Evolutionary conservation across 2,888 invertebrate genomes (phyloP).

Genomic region (Mystacides longicornis): DNA sequence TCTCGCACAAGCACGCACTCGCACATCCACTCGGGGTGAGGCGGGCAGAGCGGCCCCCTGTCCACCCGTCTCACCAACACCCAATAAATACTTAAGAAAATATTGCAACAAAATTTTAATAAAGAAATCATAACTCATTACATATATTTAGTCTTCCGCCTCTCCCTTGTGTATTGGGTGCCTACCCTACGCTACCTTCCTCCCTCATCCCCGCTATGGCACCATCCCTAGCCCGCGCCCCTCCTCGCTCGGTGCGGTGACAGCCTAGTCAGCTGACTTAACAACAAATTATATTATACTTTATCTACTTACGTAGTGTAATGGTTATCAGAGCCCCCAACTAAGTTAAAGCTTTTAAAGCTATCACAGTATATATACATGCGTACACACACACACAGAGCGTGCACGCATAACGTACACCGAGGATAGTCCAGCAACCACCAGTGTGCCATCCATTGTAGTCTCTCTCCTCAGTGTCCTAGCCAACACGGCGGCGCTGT

Average conservation of each 20-base stretch:
- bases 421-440: neutral
- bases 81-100: conserved; percentile 27
- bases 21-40: conserved; percentile 7
- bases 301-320: conserved; percentile 24
- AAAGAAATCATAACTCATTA: conserved; percentile 25
- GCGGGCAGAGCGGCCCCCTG: no score
- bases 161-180: conserved; percentile 18
- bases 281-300: conserved; percentile 19
- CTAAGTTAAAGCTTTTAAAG: conserved; percentile 24
- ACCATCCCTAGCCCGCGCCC: neutral
- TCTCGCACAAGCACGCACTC: conserved; percentile 2
- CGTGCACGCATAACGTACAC: neutral
- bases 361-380: conserved; percentile 23
- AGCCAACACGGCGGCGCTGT: conserved; percentile 15
- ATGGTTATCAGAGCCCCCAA: conserved; percentile 24
- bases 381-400: neutral
- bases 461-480: neutral
- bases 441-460: conserved; percentile 1
- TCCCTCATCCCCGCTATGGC: neutral
- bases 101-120: conserved; percentile 27
- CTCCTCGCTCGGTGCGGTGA: conserved; percentile 21
- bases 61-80: conserved; percentile 28
- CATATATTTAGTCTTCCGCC: conserved; percentile 17
- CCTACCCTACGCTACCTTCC: neutral
- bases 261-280: conserved; percentile 15